phyloP scores from a whole-genome alignment of 2,113 vertebrate genomes.

The Heteronetta atricapilla region DNA sequence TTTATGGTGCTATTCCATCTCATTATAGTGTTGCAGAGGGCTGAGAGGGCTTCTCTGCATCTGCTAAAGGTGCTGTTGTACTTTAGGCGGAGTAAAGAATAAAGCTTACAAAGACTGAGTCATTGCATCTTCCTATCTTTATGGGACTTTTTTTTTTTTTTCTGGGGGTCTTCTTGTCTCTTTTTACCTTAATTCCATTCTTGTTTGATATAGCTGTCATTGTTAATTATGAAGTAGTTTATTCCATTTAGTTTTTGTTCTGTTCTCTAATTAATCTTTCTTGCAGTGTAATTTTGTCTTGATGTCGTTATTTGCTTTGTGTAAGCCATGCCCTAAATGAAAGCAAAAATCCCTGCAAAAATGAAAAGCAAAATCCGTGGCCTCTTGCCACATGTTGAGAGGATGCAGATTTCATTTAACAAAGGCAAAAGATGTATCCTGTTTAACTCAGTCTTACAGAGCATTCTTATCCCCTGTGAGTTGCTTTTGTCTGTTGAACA shows the following conservation, averaged over 20 bases:
- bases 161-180: background rate
- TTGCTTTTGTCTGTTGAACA: background rate
- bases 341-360: background rate
- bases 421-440: background rate
- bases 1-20: background rate
- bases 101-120: background rate
- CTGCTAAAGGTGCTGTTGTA: background rate
- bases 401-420: background rate
- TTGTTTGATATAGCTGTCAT: background rate
- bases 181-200: background rate
- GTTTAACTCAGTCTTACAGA: background rate
- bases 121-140: background rate
- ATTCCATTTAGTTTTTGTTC: background rate
- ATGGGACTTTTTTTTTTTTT: background rate
- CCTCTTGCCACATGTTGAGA: background rate
- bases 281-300: background rate
- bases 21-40: background rate
- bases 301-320: background rate
- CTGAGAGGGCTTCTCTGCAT: background rate
- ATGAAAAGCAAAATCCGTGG: background rate
- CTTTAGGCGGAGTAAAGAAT: background rate
- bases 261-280: background rate
- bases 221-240: background rate
- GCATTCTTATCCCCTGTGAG: background rate
- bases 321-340: background rate